Percentiles rank a stretch among this genome's conserved stretches.
These are phyloP conservation scores for Helogale parvula DNA, from an alignment of 2,113 vertebrate species.

Conservation along the genomic window DNA sequence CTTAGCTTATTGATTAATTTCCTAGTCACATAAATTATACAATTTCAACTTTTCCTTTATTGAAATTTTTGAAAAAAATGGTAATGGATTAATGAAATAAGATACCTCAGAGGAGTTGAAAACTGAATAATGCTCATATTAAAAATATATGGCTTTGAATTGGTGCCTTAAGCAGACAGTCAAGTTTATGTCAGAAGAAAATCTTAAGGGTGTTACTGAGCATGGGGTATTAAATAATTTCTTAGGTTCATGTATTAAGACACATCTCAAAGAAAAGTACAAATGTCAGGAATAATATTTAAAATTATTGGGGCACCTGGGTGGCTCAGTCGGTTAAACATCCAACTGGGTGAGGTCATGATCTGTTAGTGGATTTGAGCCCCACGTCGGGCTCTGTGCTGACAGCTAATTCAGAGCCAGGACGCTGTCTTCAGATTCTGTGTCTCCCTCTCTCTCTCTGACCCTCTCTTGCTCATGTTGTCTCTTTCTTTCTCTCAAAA, in stretches of 20 bases:
- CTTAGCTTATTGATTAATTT: slow-evolving; percentile 57
- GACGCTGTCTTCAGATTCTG: no score
- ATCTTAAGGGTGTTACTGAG: neutral
- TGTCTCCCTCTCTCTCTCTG: no score
- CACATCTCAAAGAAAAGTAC: neutral
- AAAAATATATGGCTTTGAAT: slow-evolving; percentile 25
- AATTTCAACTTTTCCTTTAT: slow-evolving; percentile 33
- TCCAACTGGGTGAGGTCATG: no score
- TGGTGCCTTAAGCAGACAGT: neutral
- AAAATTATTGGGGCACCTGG: neutral
- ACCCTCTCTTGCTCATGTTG: no score
- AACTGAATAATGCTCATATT: slow-evolving; percentile 20
- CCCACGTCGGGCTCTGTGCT: no score
- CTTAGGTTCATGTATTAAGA: slow-evolving; percentile 23
- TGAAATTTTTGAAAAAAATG: slow-evolving; percentile 12
- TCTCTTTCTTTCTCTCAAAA: no score
- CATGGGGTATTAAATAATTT: neutral
- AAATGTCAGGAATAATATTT: slow-evolving; percentile 14
- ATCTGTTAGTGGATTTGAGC: no score
- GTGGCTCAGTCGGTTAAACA: no score
- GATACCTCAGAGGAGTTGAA: neutral
- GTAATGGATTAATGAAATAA: slow-evolving; percentile 14
- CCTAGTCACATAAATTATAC: slow-evolving; percentile 47
- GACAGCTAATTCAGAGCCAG: no score
- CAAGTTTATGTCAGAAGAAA: slow-evolving; percentile 21